Base-by-base conservation (phyloP, 1,140 invertebrate genomes). In the Nylanderia fulva region DNA sequence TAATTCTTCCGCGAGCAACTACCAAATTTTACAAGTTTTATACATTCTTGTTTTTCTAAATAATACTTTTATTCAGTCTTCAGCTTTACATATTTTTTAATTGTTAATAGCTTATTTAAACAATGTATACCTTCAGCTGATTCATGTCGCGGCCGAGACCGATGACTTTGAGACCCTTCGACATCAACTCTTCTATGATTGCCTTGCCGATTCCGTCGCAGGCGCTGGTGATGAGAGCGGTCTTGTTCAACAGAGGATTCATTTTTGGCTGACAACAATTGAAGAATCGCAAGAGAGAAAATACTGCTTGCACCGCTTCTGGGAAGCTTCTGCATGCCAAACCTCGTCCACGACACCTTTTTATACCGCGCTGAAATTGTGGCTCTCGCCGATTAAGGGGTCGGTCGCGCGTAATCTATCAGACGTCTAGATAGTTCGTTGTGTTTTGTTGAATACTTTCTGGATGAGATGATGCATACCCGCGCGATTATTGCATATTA, bases 201-300 rank as follows among this genome's bases (percentile, higher is more conserved):
- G 85, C 84, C 1, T 91, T 92, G 0, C 95, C 95, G 48, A 96
- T 97, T 0, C 97, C 97, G 0, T 95, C 94, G 83, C 96, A 97
- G 0, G 97, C 97, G 0, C 97, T 97, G 0, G 97, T 97, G 18
- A 98, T 96, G 15, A 98, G 95, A 0, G 96, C 97, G 0, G 97
- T 95, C 82, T 96, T 96, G 72, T 96, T 96, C 1, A 79, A 83
- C 96, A 96, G 97, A 24, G 95, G 94, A 33, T 97, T 96, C 97
- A 97, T 97, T 0, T 39, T 54, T 24, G 18, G 7, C 15, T 66
- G 36, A 15, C 0, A 42, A n/a, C 33, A 48, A n/a, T n/a, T n/a
- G n/a, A n/a, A 21, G 1, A 42, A 13, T 39, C 8, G 0, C 95
- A 94, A 21, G 88, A 89, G 24, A 94, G 94, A 15, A 75, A 33